A percentile compares a stretch with the other conserved stretches of the same genome.
phyloP scores from a whole-genome alignment of 2,888 invertebrate species.

The Diarsia rubi region DNA sequence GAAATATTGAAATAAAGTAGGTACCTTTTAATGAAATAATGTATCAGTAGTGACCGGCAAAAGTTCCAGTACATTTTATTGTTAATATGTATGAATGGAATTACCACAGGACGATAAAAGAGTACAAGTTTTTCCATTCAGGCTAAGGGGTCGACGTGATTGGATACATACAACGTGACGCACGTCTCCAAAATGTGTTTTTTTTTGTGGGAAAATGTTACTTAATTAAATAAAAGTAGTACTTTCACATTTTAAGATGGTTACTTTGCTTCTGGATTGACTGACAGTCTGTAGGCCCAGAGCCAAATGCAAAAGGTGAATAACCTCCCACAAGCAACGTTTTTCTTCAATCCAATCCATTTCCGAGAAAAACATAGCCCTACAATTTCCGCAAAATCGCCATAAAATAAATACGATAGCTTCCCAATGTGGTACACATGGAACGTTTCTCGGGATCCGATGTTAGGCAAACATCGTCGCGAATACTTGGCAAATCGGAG shows the following conservation, averaged over 20 bases:
- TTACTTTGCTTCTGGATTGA: not conserved
- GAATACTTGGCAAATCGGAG: slow-evolving; percentile 79
- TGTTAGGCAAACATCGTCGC: slow-evolving; percentile 69
- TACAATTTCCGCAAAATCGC: slow-evolving; percentile 12
- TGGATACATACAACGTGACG: not conserved
- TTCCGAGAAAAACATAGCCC: slow-evolving; percentile 11
- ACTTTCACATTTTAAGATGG: not conserved
- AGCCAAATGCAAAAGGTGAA: slow-evolving; percentile 20
- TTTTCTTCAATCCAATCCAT: not conserved
- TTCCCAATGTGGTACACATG: slow-evolving; percentile 58
- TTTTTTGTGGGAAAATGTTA: not conserved
- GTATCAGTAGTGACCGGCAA: slow-evolving; percentile 9
- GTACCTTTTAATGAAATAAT: not conserved
- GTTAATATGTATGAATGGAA: slow-evolving; percentile 31
- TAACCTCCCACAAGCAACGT: not conserved
- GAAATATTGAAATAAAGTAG: not conserved
- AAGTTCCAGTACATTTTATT: slow-evolving; percentile 19
- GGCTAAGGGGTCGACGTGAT: not conserved
- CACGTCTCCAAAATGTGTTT: slow-evolving; percentile 4
- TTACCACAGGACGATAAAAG: slow-evolving; percentile 25
- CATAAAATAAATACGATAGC: slow-evolving; percentile 35
- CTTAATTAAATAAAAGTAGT: not conserved
- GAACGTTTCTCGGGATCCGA: slow-evolving; percentile 53
- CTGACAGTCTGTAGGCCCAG: not conserved
- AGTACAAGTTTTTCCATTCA: slow-evolving; percentile 8